Percentiles rank a stretch among this genome's conserved stretches.
phyloP scores from a whole-genome alignment of 2,888 invertebrate species.

The Lydus trimaculatus region DNA sequence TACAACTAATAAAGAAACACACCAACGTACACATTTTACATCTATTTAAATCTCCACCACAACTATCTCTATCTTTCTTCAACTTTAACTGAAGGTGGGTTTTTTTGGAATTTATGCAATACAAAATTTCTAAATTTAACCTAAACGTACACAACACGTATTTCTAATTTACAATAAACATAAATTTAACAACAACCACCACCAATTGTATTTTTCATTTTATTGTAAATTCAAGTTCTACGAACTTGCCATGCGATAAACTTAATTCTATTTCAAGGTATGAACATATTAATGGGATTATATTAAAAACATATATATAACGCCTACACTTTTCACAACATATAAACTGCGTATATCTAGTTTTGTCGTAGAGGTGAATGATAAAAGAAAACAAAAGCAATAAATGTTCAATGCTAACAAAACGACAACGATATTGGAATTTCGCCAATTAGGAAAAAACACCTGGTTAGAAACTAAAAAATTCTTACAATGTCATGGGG shows the following conservation, averaged over 20 bases:
- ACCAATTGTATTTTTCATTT: not conserved
- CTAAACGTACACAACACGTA: not conserved
- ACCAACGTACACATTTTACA: slow-evolving; percentile 27
- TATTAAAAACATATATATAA: slow-evolving; percentile 39
- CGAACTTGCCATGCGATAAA: slow-evolving; percentile 15
- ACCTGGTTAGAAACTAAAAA: slow-evolving; percentile 14
- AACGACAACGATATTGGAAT: slow-evolving; percentile 2
- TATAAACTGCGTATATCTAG: slow-evolving; percentile 21
- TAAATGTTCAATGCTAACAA: slow-evolving; percentile 4
- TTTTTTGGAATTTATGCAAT: not conserved
- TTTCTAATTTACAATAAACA: not conserved
- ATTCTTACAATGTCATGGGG: slow-evolving; percentile 2
- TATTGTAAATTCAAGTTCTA: not conserved
- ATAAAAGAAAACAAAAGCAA: slow-evolving; percentile 13
- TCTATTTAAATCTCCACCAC: slow-evolving; percentile 41
- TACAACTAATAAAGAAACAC: slow-evolving; percentile 8
- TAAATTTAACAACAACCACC: not conserved
- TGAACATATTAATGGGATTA: slow-evolving; percentile 43
- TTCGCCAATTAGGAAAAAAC: slow-evolving; percentile 15
- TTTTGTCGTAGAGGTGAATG: slow-evolving; percentile 16
- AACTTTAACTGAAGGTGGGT: slow-evolving; percentile 19
- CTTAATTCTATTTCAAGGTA: slow-evolving; percentile 43
- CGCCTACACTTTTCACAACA: slow-evolving; percentile 30
- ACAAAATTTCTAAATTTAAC: not conserved
- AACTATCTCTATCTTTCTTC: slow-evolving; percentile 42